A percentile compares a stretch with the other conserved stretches of the same genome.
These are phyloP conservation scores for Synodontis membranacea DNA, from an alignment of 2,113 vertebrate species.

Conservation along the genomic window DNA sequence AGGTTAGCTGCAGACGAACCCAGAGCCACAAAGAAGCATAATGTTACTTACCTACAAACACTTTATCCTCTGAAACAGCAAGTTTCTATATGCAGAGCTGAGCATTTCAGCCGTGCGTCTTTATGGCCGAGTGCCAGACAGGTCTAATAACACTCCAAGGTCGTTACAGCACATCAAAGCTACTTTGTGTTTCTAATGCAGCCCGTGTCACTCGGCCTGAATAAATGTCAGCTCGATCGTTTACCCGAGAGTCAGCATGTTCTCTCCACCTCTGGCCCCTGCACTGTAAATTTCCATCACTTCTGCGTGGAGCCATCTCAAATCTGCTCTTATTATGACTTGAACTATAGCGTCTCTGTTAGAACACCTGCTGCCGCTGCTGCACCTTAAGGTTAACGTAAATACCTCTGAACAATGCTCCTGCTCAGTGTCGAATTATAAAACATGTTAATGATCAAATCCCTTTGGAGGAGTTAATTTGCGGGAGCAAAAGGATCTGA, in stretches of 20 bases:
- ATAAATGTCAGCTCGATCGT: conserved; percentile 68
- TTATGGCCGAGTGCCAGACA: conserved; percentile 35
- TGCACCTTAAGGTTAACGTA: neutral
- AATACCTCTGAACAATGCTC: neutral
- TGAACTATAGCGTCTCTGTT: conserved; percentile 13
- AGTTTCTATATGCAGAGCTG: conserved; percentile 40
- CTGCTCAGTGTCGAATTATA: neutral
- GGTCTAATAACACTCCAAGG: conserved; percentile 49
- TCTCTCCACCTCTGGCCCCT: conserved; percentile 42
- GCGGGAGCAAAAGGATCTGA: neutral
- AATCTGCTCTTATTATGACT: conserved; percentile 37
- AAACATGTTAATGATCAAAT: neutral
- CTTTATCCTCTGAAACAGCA: conserved; percentile 3
- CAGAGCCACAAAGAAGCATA: conserved; percentile 23
- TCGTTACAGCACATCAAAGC: conserved; percentile 48
- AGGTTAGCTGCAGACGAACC: neutral
- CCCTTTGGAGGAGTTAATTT: neutral
- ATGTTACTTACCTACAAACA: conserved; percentile 25
- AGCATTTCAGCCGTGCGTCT: conserved; percentile 18
- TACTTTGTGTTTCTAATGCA: conserved; percentile 65
- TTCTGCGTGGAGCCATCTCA: conserved; percentile 5
- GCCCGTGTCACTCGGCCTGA: conserved; percentile 72
- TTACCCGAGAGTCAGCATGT: conserved; percentile 66
- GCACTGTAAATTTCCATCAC: conserved; percentile 34
- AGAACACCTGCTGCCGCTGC: neutral